Evolutionary conservation across 1,140 invertebrate genomes (phyloP).

Genomic region (Drosophila rufa): DNA sequence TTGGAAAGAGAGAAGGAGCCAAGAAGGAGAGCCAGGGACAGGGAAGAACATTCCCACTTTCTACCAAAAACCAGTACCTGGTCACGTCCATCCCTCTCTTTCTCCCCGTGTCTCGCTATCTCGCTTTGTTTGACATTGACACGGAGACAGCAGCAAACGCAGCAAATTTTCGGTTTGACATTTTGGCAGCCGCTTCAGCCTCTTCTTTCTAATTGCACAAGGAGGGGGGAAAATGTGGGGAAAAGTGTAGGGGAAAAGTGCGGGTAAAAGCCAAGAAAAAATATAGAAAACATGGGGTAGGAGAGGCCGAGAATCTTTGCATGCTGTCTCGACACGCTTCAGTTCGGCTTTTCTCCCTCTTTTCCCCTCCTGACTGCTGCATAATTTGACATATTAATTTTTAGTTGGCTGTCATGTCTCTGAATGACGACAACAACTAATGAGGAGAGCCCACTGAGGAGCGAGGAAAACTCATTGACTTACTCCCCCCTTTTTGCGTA

Average conservation of each 20-base stretch:
- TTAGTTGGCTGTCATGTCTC: conserved; percentile 55
- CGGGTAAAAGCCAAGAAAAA: conserved; percentile 4
- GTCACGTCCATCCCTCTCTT: conserved; percentile 6
- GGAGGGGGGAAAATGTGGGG: neutral
- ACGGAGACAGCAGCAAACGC: conserved; percentile 52
- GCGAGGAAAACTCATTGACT: neutral
- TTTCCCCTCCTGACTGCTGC: conserved; percentile 33
- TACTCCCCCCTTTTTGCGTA: neutral
- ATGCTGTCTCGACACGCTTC: conserved; percentile 63
- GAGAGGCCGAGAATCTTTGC: conserved; percentile 29
- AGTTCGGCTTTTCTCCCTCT: conserved; percentile 16
- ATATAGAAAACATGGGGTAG: neutral
- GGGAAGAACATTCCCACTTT: conserved; percentile 39
- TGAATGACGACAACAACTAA: conserved; percentile 63
- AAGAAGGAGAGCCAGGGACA: neutral
- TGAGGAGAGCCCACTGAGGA: conserved; percentile 23
- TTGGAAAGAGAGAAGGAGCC: neutral
- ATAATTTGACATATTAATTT: conserved; percentile 83
- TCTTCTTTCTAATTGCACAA: conserved; percentile 69
- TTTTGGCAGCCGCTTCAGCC: conserved; percentile 69
- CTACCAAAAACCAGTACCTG: conserved; percentile 46
- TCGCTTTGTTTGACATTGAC: conserved; percentile 40
- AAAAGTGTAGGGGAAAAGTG: neutral
- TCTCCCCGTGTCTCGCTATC: neutral
- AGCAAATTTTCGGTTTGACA: conserved; percentile 79